Percentiles rank a stretch among this genome's conserved stretches.
These are phyloP conservation scores for Tupaia chinensis DNA, from an alignment of 2,113 vertebrate species.

Conservation along the genomic window DNA sequence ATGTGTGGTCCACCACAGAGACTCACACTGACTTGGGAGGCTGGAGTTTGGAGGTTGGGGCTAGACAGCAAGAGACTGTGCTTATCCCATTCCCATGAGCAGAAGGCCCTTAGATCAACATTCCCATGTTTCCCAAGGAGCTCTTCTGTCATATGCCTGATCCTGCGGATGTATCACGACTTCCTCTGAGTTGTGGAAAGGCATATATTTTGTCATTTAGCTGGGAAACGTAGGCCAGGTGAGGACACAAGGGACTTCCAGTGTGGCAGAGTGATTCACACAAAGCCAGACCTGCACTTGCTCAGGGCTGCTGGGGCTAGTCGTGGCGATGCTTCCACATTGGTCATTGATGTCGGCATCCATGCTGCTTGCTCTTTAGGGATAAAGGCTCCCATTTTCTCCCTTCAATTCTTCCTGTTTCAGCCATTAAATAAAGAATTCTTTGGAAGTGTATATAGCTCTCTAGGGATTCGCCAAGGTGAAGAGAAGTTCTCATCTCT, in stretches of 20 bases:
- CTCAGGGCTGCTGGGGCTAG: neutral
- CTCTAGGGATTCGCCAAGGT: neutral
- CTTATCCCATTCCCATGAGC: neutral
- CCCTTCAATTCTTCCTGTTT: neutral
- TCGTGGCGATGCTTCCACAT: rapidly evolving
- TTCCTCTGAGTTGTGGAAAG: neutral
- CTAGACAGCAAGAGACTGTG: neutral
- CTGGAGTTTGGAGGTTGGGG: neutral
- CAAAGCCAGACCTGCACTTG: neutral
- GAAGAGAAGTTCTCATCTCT: neutral
- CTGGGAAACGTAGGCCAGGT: neutral
- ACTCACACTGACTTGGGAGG: neutral
- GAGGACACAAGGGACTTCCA: neutral
- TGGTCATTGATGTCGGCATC: rapidly evolving
- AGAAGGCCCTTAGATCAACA: neutral
- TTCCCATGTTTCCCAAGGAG: neutral
- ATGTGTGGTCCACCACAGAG: neutral
- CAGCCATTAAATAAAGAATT: neutral
- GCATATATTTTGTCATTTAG: neutral
- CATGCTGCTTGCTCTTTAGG: neutral
- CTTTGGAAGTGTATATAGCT: neutral
- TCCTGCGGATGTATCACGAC: neutral
- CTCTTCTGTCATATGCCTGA: neutral
- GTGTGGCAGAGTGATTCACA: neutral
- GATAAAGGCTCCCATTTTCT: neutral